phyloP scores from a whole-genome alignment of 2,797 vertebrate species.

The Aplochiton taeniatus region DNA sequence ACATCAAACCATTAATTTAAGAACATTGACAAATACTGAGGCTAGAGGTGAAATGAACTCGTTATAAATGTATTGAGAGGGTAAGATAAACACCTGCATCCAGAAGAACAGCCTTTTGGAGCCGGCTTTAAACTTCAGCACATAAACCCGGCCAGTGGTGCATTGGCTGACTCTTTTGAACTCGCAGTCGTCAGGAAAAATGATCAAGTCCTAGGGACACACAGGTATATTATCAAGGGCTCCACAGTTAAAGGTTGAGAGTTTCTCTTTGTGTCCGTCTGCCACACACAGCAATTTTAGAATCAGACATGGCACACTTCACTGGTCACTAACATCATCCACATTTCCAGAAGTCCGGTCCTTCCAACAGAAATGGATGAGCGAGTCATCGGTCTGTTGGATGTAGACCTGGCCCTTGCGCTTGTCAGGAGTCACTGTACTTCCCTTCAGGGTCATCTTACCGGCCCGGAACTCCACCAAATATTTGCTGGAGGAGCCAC shows the following conservation, averaged over 20 bases:
- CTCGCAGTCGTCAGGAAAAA: slow-evolving; percentile 97
- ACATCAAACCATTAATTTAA: neutral
- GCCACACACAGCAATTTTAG: no score
- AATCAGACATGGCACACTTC: neutral
- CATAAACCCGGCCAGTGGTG: slow-evolving; percentile 92
- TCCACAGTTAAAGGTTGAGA: no score
- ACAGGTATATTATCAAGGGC: neutral
- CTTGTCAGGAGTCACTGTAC: slow-evolving; percentile 94
- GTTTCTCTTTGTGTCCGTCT: no score
- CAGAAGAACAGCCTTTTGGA: slow-evolving; percentile 98
- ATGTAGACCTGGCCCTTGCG: slow-evolving; percentile 96
- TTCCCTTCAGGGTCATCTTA: slow-evolving; percentile 94
- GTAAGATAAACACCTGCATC: slow-evolving; percentile 88
- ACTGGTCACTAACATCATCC: slow-evolving; percentile 83
- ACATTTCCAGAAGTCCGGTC: slow-evolving; percentile 91
- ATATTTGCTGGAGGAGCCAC: slow-evolving; percentile 94
- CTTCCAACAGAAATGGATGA: slow-evolving; percentile 98
- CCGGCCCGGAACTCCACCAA: slow-evolving; percentile 95
- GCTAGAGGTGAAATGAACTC: neutral
- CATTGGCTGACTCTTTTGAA: slow-evolving; percentile 96
- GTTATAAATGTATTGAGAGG: neutral
- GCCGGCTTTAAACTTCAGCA: slow-evolving; percentile 96
- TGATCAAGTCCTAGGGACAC: slow-evolving; percentile 87
- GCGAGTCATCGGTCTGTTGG: slow-evolving; percentile 96
- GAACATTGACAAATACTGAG: neutral